phyloP scores from a whole-genome alignment of 2,888 invertebrate genomes.

The Hofmannophila pseudospretella region DNA sequence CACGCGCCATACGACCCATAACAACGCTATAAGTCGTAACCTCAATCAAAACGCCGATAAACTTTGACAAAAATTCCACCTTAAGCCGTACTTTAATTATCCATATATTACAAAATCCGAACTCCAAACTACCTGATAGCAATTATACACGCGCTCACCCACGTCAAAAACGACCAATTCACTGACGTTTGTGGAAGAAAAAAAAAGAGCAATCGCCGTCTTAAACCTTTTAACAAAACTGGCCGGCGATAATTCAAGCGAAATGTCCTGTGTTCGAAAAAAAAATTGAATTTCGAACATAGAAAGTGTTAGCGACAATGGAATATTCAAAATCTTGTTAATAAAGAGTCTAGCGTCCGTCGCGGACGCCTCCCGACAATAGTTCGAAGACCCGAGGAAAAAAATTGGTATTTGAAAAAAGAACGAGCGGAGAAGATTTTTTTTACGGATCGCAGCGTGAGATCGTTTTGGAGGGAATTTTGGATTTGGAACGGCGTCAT shows the following conservation, averaged over 20 bases:
- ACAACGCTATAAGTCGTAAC: conserved; percentile 52
- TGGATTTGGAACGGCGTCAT: conserved; percentile 69
- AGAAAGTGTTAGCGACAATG: conserved; percentile 77
- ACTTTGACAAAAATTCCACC: conserved; percentile 76
- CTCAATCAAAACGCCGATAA: conserved; percentile 75
- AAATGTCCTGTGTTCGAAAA: conserved; percentile 62
- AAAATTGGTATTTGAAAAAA: conserved; percentile 56
- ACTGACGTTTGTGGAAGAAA: conserved; percentile 61
- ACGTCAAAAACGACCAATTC: conserved; percentile 65
- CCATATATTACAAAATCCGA: conserved; percentile 71
- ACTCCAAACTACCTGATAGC: conserved; percentile 70
- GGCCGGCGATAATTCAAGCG: conserved; percentile 75
- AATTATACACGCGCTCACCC: conserved; percentile 77
- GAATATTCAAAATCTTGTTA: conserved; percentile 77
- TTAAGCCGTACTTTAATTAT: conserved; percentile 76
- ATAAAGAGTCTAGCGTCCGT: conserved; percentile 62
- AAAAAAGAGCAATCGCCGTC: conserved; percentile 55
- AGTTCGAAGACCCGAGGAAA: conserved; percentile 37
- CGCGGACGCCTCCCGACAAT: conserved; percentile 44
- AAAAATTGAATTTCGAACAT: conserved; percentile 64
- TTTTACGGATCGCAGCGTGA: conserved; percentile 70
- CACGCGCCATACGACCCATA: conserved; percentile 37
- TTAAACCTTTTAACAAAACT: conserved; percentile 74
- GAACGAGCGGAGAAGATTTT: conserved; percentile 39
- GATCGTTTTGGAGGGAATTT: conserved; percentile 72